Evolutionary conservation across 35 echinoderm and acorn worm species (phyloP).

Genomic region (Apostichopus californicus): DNA sequence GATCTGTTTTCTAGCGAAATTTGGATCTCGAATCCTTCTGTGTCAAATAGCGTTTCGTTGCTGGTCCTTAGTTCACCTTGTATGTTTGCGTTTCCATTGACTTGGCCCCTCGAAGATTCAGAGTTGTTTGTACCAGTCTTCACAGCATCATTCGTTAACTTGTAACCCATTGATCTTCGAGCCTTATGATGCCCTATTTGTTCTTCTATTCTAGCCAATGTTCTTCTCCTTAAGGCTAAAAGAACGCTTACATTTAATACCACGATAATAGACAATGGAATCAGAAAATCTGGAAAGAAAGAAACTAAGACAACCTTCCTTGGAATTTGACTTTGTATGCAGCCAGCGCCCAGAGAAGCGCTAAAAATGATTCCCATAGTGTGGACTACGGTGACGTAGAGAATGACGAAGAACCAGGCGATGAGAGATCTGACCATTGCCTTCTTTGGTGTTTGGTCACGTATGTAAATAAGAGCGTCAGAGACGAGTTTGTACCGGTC

Average conservation of each 20-base stretch:
- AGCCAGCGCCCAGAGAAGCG: not conserved
- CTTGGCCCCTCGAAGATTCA: not conserved
- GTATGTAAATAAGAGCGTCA: constrained; percentile 1
- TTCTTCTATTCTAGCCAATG: not conserved
- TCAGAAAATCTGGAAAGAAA: constrained; percentile 44
- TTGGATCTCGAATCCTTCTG: not conserved
- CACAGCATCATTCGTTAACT: not conserved
- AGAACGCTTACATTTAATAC: constrained; percentile 17
- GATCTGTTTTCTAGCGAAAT: not conserved
- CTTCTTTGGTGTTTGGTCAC: constrained; percentile 43
- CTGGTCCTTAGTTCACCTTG: not conserved
- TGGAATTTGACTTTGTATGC: constrained; percentile 1
- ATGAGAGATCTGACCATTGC: not conserved
- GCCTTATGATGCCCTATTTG: not conserved
- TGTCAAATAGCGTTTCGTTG: not conserved
- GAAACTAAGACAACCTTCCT: not conserved
- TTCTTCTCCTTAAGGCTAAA: constrained; percentile 8
- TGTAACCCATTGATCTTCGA: not conserved
- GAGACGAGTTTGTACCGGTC: constrained; percentile 45
- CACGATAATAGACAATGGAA: constrained; percentile 43
- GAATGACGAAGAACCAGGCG: not conserved
- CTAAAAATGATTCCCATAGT: not conserved
- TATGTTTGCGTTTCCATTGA: not conserved
- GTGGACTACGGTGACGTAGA: constrained; percentile 1
- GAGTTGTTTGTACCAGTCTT: not conserved